Conservation (phyloP, 2,797 vertebrate genomes). For the Apogon hyalosoma region DNA sequence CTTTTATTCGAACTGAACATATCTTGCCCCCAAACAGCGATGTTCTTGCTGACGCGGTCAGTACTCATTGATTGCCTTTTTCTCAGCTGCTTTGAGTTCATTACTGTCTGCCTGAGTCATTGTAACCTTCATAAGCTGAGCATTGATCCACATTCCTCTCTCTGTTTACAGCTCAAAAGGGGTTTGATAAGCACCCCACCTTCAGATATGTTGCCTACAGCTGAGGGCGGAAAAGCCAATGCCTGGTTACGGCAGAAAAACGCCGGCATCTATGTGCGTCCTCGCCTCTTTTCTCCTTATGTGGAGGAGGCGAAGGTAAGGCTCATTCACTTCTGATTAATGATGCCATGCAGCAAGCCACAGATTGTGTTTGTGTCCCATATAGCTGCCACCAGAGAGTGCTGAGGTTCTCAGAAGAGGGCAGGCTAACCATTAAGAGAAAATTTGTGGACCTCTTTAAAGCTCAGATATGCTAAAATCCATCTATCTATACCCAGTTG, state of each 20-base stretch:
- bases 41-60: constrained; percentile 79
- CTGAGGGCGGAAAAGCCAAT: constrained; percentile 96
- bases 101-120: constrained; percentile 8
- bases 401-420: constrained; percentile 20
- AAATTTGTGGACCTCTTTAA: constrained; percentile 43
- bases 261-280: constrained; percentile 95
- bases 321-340: constrained; percentile 34
- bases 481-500: constrained; percentile 16
- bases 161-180: constrained; percentile 91
- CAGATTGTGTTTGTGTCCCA: constrained; percentile 23
- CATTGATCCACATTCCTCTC: constrained; percentile 42
- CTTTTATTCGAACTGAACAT: constrained; percentile 95
- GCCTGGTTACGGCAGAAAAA: constrained; percentile 97
- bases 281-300: constrained; percentile 96
- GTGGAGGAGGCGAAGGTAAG: constrained; percentile 98
- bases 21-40: constrained; percentile 95
- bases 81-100: constrained; percentile 7
- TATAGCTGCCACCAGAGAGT: constrained; percentile 31
- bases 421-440: constrained; percentile 14
- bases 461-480: constrained; percentile 24
- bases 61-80: constrained; percentile 32
- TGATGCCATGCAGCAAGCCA: constrained; percentile 6
- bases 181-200: constrained; percentile 98
- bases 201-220: constrained; percentile 96
- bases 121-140: constrained; percentile 35